Evolutionary conservation across 2,888 invertebrate genomes (phyloP).

Genomic region (Cecidostiba fungosa): DNA sequence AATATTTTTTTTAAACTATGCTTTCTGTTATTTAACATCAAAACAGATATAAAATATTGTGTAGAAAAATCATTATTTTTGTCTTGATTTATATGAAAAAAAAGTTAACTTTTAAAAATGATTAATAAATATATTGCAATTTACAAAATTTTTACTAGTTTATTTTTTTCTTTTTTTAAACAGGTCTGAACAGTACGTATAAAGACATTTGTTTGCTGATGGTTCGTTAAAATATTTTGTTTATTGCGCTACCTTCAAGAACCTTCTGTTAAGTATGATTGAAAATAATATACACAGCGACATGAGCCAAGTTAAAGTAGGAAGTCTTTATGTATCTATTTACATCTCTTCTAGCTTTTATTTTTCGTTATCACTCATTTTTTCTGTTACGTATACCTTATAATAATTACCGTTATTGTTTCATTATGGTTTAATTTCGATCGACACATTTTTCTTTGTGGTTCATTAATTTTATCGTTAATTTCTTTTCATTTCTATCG

Average conservation of each 20-base stretch:
- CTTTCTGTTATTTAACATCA: neutral
- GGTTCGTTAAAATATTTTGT: constrained; percentile 63
- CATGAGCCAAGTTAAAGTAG: constrained; percentile 53
- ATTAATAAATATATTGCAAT: constrained; percentile 34
- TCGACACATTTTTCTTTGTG: constrained; percentile 3
- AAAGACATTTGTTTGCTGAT: constrained; percentile 61
- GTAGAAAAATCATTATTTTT: constrained; percentile 61
- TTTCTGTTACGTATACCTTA: constrained; percentile 17
- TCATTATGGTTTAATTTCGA: constrained; percentile 10
- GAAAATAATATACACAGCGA: constrained; percentile 51
- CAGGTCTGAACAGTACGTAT: constrained; percentile 64
- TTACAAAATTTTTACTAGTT: constrained; percentile 58
- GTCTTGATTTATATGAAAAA: constrained; percentile 47
- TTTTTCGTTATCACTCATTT: constrained; percentile 11
- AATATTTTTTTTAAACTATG: neutral
- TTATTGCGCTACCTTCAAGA: constrained; percentile 55
- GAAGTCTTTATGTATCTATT: constrained; percentile 44
- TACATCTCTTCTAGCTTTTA: constrained; percentile 6
- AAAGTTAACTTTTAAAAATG: constrained; percentile 32
- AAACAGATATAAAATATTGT: constrained; percentile 2
- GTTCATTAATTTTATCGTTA: neutral
- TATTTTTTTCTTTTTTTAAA: constrained; percentile 61
- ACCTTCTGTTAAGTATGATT: constrained; percentile 60
- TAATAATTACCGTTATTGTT: constrained; percentile 10
- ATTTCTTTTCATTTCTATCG: neutral